Evolutionary conservation across 2,113 vertebrate genomes (phyloP), one percentile per base, ranked within the genome.

Genomic region (Ia io): DNA sequence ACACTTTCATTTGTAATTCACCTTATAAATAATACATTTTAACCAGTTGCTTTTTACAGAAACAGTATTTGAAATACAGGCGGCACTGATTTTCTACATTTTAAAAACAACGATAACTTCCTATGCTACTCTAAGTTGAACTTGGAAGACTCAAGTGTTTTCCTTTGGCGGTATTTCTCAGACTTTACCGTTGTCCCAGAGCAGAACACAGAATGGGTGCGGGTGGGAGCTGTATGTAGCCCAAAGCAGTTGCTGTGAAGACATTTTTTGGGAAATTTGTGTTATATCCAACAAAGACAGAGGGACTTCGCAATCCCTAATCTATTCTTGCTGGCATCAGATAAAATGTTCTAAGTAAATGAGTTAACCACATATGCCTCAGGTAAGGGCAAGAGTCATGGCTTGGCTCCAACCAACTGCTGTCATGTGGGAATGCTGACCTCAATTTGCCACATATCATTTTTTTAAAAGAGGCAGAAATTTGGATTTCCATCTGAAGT

Each of bases 1-100:
- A 94, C 37, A 44, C 10, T 37, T 65, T 90, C 76, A 84, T 84
- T 89, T 95, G 47, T 89, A 93, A 91, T 90, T 91, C 42, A 89
- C 56, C 56, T 95, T 63, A 74, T 85, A 70, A 87, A 95, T 93
- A 90, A 92, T 8, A 92, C 79, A 74, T 95, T 96, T 89, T 77
- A 92, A 94, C 67, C 61, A 78, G 71, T 35, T 93, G 49, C 42
- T 59, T 92, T 94, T 95, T 73, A 91, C 56, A 47, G 65, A 86
- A 89, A 89, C 56, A 25, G n/a, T 47, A 91, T 35, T 77, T 89
- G 42, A 95, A 86, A 74, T 32, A 86, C 14, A 71, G 42, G 42
- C 20, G 12, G 76, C 30, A 80, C 49, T 14, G 44, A 91, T 84
- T 91, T 89, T 88, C 25, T 78, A 83, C 79, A 83, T 91, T 84